Evolutionary conservation across 2,888 invertebrate genomes (phyloP).

Genomic region (Linnaemya tessellans): DNA sequence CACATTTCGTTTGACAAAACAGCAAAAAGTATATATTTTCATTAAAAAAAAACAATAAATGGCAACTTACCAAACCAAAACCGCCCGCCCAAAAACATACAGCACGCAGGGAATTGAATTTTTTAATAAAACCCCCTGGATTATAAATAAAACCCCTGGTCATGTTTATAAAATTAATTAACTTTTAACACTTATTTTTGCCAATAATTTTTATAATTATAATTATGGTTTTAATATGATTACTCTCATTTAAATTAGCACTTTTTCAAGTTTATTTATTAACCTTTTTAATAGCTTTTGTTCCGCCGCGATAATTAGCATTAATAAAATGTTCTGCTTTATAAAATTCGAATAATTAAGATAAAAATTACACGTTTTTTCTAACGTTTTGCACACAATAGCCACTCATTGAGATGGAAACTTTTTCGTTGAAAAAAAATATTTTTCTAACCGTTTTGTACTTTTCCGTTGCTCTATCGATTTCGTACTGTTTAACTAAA

Average conservation of each 20-base stretch:
- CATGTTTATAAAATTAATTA: slow-evolving; percentile 30
- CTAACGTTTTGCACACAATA: slow-evolving; percentile 31
- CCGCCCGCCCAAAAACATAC: slow-evolving; percentile 70
- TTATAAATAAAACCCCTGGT: slow-evolving; percentile 52
- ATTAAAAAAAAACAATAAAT: background rate
- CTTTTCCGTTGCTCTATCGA: slow-evolving; percentile 65
- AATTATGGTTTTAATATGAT: background rate
- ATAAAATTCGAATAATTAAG: slow-evolving; percentile 41
- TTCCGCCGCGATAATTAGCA: slow-evolving; percentile 10
- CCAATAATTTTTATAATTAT: background rate
- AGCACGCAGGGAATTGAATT: slow-evolving; percentile 63
- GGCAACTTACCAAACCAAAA: slow-evolving; percentile 72
- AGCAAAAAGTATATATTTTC: background rate
- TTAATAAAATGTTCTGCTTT: slow-evolving; percentile 47
- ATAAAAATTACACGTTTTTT: slow-evolving; percentile 29
- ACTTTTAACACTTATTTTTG: background rate
- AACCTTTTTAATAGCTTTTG: background rate
- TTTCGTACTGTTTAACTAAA: slow-evolving; percentile 66
- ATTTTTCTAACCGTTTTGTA: slow-evolving; percentile 51
- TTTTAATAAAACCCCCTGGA: slow-evolving; percentile 58
- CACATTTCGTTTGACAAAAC: slow-evolving; percentile 4
- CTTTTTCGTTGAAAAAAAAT: slow-evolving; percentile 9
- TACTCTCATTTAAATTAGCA: slow-evolving; percentile 1
- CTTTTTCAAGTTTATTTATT: background rate
- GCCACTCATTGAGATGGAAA: slow-evolving; percentile 1